A percentile compares a stretch with the other conserved stretches of the same genome.
phyloP scores from a whole-genome alignment of 1,140 invertebrate species.

The Bathynomus jamesi region DNA sequence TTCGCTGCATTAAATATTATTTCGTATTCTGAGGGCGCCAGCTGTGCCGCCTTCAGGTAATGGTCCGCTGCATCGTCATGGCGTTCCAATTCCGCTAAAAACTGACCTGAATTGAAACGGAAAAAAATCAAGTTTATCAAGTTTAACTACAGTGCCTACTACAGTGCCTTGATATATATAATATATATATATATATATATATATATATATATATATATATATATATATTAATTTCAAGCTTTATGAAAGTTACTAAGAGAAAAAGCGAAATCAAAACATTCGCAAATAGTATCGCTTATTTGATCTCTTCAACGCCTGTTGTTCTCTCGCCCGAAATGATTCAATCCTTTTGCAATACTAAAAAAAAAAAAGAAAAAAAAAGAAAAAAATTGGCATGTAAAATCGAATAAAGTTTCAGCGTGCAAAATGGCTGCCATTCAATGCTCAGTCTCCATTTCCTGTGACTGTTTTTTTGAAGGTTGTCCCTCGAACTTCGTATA shows the following conservation, averaged over 20 bases:
- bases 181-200: constrained; percentile 13
- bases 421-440: too few species aligned
- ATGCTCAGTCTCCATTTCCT: too few species aligned
- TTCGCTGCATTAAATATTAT: constrained; percentile 80
- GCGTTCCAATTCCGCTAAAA: constrained; percentile 66
- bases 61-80: constrained; percentile 72
- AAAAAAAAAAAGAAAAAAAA: too few species aligned
- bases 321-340: too few species aligned
- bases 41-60: constrained; percentile 63
- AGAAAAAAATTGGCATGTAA: too few species aligned
- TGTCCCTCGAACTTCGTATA: too few species aligned
- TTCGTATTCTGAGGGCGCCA: constrained; percentile 70
- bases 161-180: not conserved
- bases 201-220: constrained; percentile 10
- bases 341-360: too few species aligned
- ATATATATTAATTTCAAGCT: constrained; percentile 7
- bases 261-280: constrained; percentile 10
- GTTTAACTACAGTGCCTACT: not conserved
- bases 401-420: too few species aligned
- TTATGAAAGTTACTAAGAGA: not conserved
- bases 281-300: too few species aligned
- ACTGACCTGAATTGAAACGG: constrained; percentile 52
- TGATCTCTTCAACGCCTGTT: too few species aligned
- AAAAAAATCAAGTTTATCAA: not conserved
- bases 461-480: too few species aligned